Percentiles rank a stretch among this genome's conserved stretches.
phyloP scores from a whole-genome alignment of 2,113 vertebrate species.

The Phoxinus phoxinus region DNA sequence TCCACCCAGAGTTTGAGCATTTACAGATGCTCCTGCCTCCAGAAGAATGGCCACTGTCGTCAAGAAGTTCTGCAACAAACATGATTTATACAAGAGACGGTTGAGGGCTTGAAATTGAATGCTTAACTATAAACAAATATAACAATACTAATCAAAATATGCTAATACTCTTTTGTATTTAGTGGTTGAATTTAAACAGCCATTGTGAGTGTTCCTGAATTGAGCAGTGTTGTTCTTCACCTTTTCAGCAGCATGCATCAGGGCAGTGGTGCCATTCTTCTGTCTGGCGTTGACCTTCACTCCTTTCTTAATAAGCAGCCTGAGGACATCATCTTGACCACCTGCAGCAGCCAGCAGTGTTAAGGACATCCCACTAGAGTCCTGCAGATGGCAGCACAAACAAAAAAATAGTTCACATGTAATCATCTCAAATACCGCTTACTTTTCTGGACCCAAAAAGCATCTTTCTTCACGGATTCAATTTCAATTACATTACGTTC shows the following conservation, averaged over 20 bases:
- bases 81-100: conserved; percentile 1
- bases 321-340: conserved; percentile 92
- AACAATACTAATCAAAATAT: not conserved
- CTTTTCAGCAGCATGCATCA: conserved; percentile 97
- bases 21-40: conserved; percentile 92
- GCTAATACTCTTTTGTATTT: not conserved
- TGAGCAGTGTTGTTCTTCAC: conserved; percentile 65
- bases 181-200: not conserved
- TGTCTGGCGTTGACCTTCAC: conserved; percentile 90
- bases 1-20: conserved; percentile 86
- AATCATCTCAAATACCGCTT: not conserved
- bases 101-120: not conserved
- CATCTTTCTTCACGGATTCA: not conserved
- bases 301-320: conserved; percentile 91
- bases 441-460: not conserved
- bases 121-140: not conserved
- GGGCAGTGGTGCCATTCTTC: conserved; percentile 92
- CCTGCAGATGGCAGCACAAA: conserved; percentile 73
- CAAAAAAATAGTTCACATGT: not conserved
- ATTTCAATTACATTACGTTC: not conserved
- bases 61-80: conserved; percentile 84
- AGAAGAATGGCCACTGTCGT: conserved; percentile 94
- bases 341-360: conserved; percentile 94
- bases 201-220: not conserved
- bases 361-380: conserved; percentile 93